Base-by-base conservation (phyloP, 35 echinoderm and acorn worm genomes). In the Heliocidaris tuberculata region DNA sequence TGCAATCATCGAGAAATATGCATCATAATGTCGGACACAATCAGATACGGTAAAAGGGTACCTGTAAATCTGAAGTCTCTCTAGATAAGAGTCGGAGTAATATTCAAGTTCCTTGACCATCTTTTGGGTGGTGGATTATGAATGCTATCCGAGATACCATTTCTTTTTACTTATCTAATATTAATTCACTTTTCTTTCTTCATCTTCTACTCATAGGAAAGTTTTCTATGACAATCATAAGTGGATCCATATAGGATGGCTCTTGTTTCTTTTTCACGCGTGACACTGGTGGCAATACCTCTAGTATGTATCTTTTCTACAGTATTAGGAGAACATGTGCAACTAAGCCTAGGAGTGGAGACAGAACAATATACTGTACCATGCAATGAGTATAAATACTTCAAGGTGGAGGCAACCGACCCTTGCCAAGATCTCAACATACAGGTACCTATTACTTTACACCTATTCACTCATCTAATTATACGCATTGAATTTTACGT, bases 361-460 rank as follows among this genome's bases (percentile, higher is more conserved):
- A 49, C 94, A 7, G 47, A 92, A 11, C 13, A 60, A 19, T 86
- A 98, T 24, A 61, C 86, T 9, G 90, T 97, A 15, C 47, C 47
- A 8, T 98, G 97, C 47, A 94, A 94, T 48, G 47, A 95, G n/a
- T 97, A 92, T 31, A 94, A 49, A 65, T 98, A 98, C 54, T 98
- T 94, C 86, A 32, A 78, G 29, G 96, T 98, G 15, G 95, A 98
- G 17, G 93, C 96, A 6, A 95, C 94, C 0, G 97, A 98, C 48
- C 95, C 97, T 30, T 98, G 97, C 88, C 71, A 95, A 48, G 97
- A 98, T 50, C 59, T 98, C 5, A 48, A 48, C 30, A 92, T 98
- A 50, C 85, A 86, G 90, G 97, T 98, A 85, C 85, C 95, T 49
- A 32, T n/a, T 78, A 71, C 2, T 19, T 2, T 19, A 60, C 11